Conservation (phyloP, 2,888 invertebrate species). For the Sphaerolaimus hirsutus region DNA sequence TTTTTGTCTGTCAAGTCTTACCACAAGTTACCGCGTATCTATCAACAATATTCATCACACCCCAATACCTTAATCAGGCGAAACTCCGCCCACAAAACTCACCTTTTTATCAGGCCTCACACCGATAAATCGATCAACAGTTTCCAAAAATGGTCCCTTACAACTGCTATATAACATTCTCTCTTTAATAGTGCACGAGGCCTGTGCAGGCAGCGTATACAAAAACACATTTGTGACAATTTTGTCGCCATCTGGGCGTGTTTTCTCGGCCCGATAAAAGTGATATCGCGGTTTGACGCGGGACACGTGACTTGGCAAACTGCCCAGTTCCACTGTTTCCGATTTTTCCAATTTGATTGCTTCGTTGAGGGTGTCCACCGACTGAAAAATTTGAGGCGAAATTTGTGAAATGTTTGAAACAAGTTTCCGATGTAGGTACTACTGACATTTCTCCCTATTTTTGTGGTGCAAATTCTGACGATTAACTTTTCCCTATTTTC, state of each 20-base stretch:
- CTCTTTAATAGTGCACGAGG: conserved; percentile 67
- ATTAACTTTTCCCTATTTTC: too few species aligned
- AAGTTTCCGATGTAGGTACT: too few species aligned
- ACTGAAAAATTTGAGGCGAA: conserved; percentile 19
- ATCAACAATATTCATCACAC: too few species aligned
- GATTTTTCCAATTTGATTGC: conserved; percentile 56
- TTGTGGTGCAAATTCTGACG: too few species aligned
- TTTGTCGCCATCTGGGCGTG: conserved; percentile 50
- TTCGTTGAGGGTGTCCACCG: conserved; percentile 54
- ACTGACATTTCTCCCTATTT: too few species aligned
- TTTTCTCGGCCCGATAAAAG: conserved; percentile 64
- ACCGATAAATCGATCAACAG: conserved; percentile 47
- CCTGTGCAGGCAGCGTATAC: conserved; percentile 93
- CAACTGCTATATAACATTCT: conserved; percentile 96
- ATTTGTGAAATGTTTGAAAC: too few species aligned
- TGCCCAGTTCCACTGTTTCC: conserved; percentile 41
- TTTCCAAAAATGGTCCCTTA: conserved; percentile 65
- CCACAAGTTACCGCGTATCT: too few species aligned
- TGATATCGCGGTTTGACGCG: conserved; percentile 67
- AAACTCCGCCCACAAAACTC: too few species aligned
- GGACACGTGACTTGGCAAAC: conserved; percentile 55
- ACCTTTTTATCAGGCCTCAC: conserved; percentile 65
- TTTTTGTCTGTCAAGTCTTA: too few species aligned
- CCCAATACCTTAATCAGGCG: too few species aligned
- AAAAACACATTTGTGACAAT: conserved; percentile 54